Percentiles rank a stretch among this genome's conserved stretches.
These are phyloP conservation scores for Temnothorax curvispinosus DNA, from an alignment of 1,140 invertebrate genomes.

Conservation along the genomic window DNA sequence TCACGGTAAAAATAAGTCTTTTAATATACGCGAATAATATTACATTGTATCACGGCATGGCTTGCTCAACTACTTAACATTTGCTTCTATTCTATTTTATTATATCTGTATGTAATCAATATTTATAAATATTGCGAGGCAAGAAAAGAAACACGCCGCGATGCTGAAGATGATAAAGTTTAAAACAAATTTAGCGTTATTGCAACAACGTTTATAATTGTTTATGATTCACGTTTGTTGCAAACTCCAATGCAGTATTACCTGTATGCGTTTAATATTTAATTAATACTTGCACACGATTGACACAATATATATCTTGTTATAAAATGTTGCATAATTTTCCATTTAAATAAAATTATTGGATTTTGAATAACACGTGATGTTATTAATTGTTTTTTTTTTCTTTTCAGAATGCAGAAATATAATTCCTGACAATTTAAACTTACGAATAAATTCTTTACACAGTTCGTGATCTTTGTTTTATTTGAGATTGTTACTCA, in stretches of 20 bases:
- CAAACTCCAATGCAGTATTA: background rate
- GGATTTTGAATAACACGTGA: background rate
- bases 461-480: background rate
- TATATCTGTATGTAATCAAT: background rate
- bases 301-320: background rate
- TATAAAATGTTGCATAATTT: background rate
- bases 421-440: background rate
- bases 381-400: background rate
- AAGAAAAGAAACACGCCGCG: background rate
- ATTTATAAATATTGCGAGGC: background rate
- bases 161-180: background rate
- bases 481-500: background rate
- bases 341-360: constrained; percentile 14
- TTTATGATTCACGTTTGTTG: background rate
- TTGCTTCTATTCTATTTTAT: background rate
- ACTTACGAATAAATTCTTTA: background rate
- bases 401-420: background rate
- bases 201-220: background rate
- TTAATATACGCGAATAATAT: background rate
- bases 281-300: background rate
- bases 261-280: constrained; percentile 1
- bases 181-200: background rate
- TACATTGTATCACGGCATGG: background rate
- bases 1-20: background rate
- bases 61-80: background rate